These are phyloP conservation scores for Azemiops feae DNA, from an alignment of 2,113 vertebrate species.

Conservation along the genomic window DNA sequence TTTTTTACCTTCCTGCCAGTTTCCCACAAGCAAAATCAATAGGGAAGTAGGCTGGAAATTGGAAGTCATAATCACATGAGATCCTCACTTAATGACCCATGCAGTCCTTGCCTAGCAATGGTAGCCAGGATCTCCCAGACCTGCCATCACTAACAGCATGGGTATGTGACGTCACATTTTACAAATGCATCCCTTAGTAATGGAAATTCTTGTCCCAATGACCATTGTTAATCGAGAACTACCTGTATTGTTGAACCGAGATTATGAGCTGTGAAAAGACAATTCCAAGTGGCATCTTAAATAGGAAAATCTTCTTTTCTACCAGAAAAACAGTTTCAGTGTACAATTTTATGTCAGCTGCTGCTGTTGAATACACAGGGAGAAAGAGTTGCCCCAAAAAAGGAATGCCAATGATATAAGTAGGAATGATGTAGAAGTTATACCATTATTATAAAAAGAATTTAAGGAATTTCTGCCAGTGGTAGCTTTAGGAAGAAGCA, in stretches of 20 bases:
- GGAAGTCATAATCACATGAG: too few relatives aligned
- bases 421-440: neutral
- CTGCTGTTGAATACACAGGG: neutral
- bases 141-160: neutral
- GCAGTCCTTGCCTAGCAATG: neutral
- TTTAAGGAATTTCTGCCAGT: neutral
- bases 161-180: neutral
- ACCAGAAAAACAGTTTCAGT: neutral
- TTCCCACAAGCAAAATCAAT: too few relatives aligned
- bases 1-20: too few relatives aligned
- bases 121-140: neutral
- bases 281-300: neutral
- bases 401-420: neutral
- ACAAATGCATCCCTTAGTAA: neutral
- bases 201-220: neutral
- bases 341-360: neutral
- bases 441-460: neutral
- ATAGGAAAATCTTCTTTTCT: neutral
- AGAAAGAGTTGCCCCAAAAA: neutral
- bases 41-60: too few relatives aligned
- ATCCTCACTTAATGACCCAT: too few relatives aligned
- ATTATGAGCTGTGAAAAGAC: neutral
- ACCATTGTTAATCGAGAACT: neutral
- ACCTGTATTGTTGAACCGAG: neutral
- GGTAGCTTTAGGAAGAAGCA: neutral